Evolutionary conservation across 2,888 invertebrate genomes (phyloP), one percentile per base, ranked within the genome.

Genomic region (Phyto melanocephala): DNA sequence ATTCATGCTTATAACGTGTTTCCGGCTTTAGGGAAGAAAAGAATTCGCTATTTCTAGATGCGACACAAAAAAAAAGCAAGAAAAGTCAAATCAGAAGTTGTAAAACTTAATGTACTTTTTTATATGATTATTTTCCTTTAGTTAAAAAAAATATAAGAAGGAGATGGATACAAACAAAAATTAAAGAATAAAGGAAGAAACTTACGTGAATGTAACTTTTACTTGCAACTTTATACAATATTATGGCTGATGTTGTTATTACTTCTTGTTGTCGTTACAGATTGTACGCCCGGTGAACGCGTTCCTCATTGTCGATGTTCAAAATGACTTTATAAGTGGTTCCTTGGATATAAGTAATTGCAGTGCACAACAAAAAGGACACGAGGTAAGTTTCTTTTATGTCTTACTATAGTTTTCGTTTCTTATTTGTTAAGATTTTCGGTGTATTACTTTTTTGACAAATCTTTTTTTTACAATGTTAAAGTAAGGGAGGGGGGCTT

Each of bases 281-380:
- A 95, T 96, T 90, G 95, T 96, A 80, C 94, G 96, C 71, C 97
- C 97, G 17, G 95, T 96, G 85, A 95, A 95, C 89, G 98, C 96
- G 24, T 95, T 99, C 90, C 93, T 99, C 84, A 94, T 99, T 81
- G 97, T 99, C 84, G 99, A 99, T 91, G 98, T 99, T 33, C 99
- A 99, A 92, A 99, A 99, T 92, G 99, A 99, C 92, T 99, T 99
- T 92, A 98, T 99, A 89, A 95, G 95, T 72, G 99, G 99, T 52
- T 96, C 97, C 7, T 93, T 99, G 87, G 96, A 98, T 91, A 96
- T 99, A 89, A 96, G 96, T 92, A 95, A 97, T 88, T 98, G 98
- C 91, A 96, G 96, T 81, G 98, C 98, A 17, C 96, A 96, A 88
- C 97, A 98, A 85, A 96, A 97, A 88, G 97, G 97, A 85, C 93